These are phyloP conservation scores for Diglossa brunneiventris DNA, from an alignment of 2,113 vertebrate species.

Conservation along the genomic window DNA sequence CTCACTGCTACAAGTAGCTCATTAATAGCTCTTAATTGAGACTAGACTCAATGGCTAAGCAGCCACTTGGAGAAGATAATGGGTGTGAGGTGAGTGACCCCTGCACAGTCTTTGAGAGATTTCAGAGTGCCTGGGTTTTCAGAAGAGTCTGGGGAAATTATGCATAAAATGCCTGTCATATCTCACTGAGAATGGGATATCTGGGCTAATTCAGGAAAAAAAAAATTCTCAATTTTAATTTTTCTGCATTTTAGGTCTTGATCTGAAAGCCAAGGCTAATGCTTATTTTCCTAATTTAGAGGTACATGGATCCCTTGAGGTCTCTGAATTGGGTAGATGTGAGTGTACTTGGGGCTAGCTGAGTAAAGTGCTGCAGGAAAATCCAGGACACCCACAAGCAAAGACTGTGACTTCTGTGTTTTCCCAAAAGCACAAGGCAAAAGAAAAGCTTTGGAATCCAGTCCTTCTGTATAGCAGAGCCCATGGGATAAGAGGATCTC, in stretches of 20 bases:
- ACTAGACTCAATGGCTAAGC: slow-evolving; percentile 8
- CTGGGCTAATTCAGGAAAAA: not conserved
- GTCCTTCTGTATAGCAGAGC: not conserved
- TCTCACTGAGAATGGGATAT: not conserved
- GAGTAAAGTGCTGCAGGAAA: not conserved
- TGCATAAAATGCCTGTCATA: not conserved
- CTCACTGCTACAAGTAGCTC: slow-evolving; percentile 13
- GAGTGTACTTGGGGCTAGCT: not conserved
- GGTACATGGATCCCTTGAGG: not conserved
- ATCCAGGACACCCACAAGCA: not conserved
- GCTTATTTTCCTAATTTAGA: not conserved
- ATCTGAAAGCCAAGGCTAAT: not conserved
- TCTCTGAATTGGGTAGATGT: not conserved
- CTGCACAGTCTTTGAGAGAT: not conserved
- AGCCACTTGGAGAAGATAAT: slow-evolving; percentile 8
- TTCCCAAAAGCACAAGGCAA: not conserved
- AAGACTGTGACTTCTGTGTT: not conserved
- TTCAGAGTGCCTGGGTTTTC: slow-evolving; percentile 8
- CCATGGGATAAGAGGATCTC: too few relatives aligned
- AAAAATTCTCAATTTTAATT: not conserved
- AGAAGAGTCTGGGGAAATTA: slow-evolving; percentile 30
- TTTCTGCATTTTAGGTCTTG: not conserved
- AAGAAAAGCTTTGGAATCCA: not conserved
- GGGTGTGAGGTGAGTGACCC: slow-evolving; percentile 29
- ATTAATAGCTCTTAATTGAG: slow-evolving; percentile 55